A percentile compares a stretch with the other conserved stretches of the same genome.
These are phyloP conservation scores for Platichthys flesus DNA, from an alignment of 2,113 vertebrate species.

Conservation along the genomic window DNA sequence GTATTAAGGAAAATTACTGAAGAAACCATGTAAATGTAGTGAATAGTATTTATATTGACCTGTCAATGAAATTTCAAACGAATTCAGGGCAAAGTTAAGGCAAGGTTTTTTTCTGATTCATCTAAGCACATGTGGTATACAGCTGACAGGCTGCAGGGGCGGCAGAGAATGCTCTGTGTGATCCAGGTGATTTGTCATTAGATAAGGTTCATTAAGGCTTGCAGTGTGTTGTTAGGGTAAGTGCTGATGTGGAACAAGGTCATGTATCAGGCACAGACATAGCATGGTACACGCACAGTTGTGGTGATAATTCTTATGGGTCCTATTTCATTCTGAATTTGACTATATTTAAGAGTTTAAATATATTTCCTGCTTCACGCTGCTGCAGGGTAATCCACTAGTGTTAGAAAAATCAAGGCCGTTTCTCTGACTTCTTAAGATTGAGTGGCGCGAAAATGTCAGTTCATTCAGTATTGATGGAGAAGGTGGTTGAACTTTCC, in stretches of 20 bases:
- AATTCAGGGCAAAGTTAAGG: slow-evolving; percentile 56
- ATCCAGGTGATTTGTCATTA: slow-evolving; percentile 75
- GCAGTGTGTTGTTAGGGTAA: slow-evolving; percentile 58
- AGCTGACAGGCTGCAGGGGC: slow-evolving; percentile 56
- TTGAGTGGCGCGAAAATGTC: too few relatives aligned
- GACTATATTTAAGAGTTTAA: slow-evolving; percentile 11
- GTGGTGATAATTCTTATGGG: slow-evolving; percentile 45
- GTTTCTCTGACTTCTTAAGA: too few relatives aligned
- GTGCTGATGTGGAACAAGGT: slow-evolving; percentile 64
- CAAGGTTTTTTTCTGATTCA: slow-evolving; percentile 51
- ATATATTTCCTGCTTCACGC: neutral
- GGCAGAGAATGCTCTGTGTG: slow-evolving; percentile 53
- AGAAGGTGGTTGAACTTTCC: slow-evolving; percentile 8
- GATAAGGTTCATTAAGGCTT: slow-evolving; percentile 68
- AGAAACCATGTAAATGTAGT: too few relatives aligned
- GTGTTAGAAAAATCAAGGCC: too few relatives aligned
- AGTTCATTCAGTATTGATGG: too few relatives aligned
- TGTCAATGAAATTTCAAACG: neutral
- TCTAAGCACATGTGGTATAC: slow-evolving; percentile 53
- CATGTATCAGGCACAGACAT: slow-evolving; percentile 59
- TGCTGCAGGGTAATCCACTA: too few relatives aligned
- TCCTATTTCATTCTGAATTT: slow-evolving; percentile 36
- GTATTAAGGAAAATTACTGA: too few relatives aligned
- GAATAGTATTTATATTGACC: neutral
- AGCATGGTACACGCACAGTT: slow-evolving; percentile 27